These are phyloP conservation scores for Andrena praecox DNA, from an alignment of 2,888 invertebrate species.

Conservation along the genomic window DNA sequence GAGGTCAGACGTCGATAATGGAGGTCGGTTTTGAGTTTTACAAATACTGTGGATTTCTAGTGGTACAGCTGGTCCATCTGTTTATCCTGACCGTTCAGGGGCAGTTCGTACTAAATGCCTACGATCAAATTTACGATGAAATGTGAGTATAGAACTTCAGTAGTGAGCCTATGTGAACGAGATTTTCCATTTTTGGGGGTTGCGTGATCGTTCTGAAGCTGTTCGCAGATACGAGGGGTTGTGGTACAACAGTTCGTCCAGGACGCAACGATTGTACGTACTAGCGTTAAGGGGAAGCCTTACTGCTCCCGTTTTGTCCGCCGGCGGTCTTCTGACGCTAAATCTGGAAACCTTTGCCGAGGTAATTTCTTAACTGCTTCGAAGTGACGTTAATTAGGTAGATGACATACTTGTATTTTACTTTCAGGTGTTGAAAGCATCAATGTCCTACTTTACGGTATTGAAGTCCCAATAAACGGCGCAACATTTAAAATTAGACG, in stretches of 20 bases:
- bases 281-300: not conserved
- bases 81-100: too few relatives aligned
- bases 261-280: not conserved
- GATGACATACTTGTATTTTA: not conserved
- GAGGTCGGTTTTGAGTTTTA: not conserved
- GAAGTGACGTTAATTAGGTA: not conserved
- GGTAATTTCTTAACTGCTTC: not conserved
- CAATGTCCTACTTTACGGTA: slow-evolving; percentile 24
- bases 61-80: not conserved
- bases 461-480: slow-evolving; percentile 3
- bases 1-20: not conserved
- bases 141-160: too few relatives aligned
- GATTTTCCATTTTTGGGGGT: too few relatives aligned
- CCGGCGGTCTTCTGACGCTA: not conserved
- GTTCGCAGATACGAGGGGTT: too few relatives aligned
- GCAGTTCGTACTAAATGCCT: too few relatives aligned
- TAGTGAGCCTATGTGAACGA: too few relatives aligned
- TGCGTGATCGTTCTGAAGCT: too few relatives aligned
- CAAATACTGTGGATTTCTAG: not conserved
- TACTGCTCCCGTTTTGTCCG: not conserved
- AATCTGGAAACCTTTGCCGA: slow-evolving; percentile 2
- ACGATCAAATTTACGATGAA: too few relatives aligned
- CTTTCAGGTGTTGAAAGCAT: slow-evolving; percentile 4
- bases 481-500: too few relatives aligned
- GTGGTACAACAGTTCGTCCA: too few relatives aligned